Base-by-base conservation (phyloP, 2,888 invertebrate genomes). In the Zelleria hepariella region DNA sequence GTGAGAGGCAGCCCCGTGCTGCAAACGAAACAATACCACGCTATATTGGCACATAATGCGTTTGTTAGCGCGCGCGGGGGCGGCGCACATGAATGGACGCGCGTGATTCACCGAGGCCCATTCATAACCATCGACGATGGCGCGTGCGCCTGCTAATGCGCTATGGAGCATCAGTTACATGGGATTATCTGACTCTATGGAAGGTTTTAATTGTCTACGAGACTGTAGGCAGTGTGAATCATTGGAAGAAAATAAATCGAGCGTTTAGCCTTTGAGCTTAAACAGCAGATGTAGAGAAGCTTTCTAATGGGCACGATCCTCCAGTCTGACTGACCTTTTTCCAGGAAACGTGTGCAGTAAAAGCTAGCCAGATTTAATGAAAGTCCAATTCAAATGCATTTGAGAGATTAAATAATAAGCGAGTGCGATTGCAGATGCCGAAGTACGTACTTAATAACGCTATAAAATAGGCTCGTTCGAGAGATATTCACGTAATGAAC, bases 41-140 rank as follows among this genome's bases (percentile, higher is more conserved):
- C 61, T 62, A 55, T 70, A 74, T 75, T 74, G 73, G 74, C 72
- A 74, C 75, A 74, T 75, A 77, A 77, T 74, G 73, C 77, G 77
- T 79, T 75, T 72, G 74, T 74, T 67, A 69, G 25, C 27, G 82
- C 78, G 71, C 65, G 83, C 75, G 85, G 79, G 78, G 85, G 82
- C 80, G 82, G 63, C 58, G 70, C 52, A 67, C 67, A 75, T 86
- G 82, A 86, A 87, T 86, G 86, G 79, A 74, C 66, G 71, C 69
- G 76, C 72, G 77, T 86, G 86, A 86, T 81, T 87, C 87, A 86
- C 80, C 69, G 74, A 71, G 71, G 64, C 71, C 74, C 86, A 86
- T 87, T 87, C 85, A 86, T 77, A 78, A 73, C 66, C 66, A 64
- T 68, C 70, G 69, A 67, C 68, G 73, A 72, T 71, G 68, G 73